Evolutionary conservation across 1,140 invertebrate species (phyloP).

Genomic region (Leptinotarsa texana): DNA sequence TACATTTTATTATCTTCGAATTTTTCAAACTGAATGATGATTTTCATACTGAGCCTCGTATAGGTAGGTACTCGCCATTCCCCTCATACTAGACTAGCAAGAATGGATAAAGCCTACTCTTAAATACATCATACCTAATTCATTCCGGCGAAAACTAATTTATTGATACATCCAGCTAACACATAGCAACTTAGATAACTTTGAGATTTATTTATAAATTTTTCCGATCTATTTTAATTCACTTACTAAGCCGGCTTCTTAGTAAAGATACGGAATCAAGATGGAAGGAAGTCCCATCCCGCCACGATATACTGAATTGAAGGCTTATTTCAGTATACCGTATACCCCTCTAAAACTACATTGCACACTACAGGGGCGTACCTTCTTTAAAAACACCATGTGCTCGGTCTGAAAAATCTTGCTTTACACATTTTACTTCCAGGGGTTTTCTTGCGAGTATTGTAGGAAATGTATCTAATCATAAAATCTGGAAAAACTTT

Average conservation of each 20-base stretch:
- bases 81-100: conserved; percentile 51
- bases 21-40: conserved; percentile 39
- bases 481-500: background rate
- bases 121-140: conserved; percentile 56
- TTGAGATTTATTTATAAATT: conserved; percentile 39
- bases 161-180: conserved; percentile 40
- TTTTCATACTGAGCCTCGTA: conserved; percentile 52
- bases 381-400: conserved; percentile 17
- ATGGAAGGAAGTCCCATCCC: conserved; percentile 57
- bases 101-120: conserved; percentile 51
- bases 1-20: conserved; percentile 51
- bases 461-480: background rate
- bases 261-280: conserved; percentile 54
- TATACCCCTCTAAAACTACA: conserved; percentile 57
- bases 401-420: background rate
- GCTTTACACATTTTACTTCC: background rate
- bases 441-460: background rate
- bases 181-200: conserved; percentile 44
- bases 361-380: conserved; percentile 52
- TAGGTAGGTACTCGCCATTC: conserved; percentile 54
- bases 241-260: conserved; percentile 53
- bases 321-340: conserved; percentile 54
- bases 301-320: conserved; percentile 55
- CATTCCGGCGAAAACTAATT: conserved; percentile 50
- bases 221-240: conserved; percentile 38